Percentiles rank a stretch among this genome's conserved stretches.
Conservation (phyloP, 2,888 invertebrate genomes). For the Leptinotarsa haldemani region DNA sequence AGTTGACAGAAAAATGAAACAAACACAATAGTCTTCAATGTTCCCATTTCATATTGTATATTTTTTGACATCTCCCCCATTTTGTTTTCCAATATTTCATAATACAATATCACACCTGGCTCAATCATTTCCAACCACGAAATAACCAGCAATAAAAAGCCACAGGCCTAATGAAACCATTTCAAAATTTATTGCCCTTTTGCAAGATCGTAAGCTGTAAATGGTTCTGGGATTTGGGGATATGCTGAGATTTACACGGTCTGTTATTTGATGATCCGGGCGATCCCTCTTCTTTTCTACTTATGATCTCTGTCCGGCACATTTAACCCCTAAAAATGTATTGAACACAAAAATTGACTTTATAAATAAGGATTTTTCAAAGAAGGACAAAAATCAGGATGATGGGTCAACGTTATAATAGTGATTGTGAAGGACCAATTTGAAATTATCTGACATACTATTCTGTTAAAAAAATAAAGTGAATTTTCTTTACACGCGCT, state of each 20-base stretch:
- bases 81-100: no score
- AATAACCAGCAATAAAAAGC: conserved; percentile 16
- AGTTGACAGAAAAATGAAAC: no score
- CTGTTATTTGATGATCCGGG: conserved; percentile 8
- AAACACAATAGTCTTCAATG: no score
- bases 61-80: no score
- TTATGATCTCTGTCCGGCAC: not conserved
- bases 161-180: conserved; percentile 16
- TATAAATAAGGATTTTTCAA: not conserved
- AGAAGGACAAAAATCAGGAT: not conserved
- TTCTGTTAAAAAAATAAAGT: no score
- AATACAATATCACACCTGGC: not conserved
- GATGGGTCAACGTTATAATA: no score
- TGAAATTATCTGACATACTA: no score
- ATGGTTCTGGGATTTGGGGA: conserved; percentile 14
- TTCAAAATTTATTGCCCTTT: conserved; percentile 9
- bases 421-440: no score
- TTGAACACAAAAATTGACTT: not conserved
- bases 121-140: not conserved
- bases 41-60: no score
- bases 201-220: conserved; percentile 9
- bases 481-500: no score
- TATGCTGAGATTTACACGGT: conserved; percentile 16
- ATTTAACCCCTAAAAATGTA: not conserved
- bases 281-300: conserved; percentile 3